Base-by-base conservation (phyloP, 2,797 vertebrate species). In the Pangasius krempfi region DNA sequence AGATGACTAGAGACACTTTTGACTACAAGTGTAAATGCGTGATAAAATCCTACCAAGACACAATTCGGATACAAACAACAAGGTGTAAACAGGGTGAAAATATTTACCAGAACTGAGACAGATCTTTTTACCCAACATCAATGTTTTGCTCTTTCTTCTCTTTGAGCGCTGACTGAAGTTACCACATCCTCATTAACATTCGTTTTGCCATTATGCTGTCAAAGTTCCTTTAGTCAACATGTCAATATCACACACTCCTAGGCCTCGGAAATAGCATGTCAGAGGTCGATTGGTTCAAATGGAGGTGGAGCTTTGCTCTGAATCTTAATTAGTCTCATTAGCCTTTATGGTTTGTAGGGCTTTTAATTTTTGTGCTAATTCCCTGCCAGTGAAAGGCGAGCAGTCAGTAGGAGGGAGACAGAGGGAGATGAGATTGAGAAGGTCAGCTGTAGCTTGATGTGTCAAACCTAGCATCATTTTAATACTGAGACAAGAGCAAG, bases 311-410 rank as follows among this genome's bases (percentile, higher is more conserved):
- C 37, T 84, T 87, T 58, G 52, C 50, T 33, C 79, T 33, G 86
- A 89, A 89, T 91, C 86, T 88, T 92, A 91, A 92, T 93, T 89
- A 91, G 87, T 72, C 47, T 50, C 78, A 89, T 92, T 88, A 89
- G 88, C 88, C 86, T 22, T 64, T 76, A 64, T 52, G 66, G 44
- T 78, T 79, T 27, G 78, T 87, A 70, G n/a, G 22, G 60, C 84
- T 80, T 87, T 87, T 89, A 86, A 84, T 50, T 92, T 89, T 85
- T 54, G 85, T 78, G 66, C 80, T 89, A 47, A 89, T 91, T 90
- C 85, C 47, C 64, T 52, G 13, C 56, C 44, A 47, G 64, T 81
- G 72, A 40, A 89, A 85, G 84, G 60, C 33, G 62, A 47, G 66
- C 52, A 64, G 72, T 82, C 86, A 50, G 79, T 86, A 5, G 76